These are phyloP conservation scores for Ctenosaura bakeri DNA, from an alignment of 2,797 vertebrate species.

Conservation along the genomic window DNA sequence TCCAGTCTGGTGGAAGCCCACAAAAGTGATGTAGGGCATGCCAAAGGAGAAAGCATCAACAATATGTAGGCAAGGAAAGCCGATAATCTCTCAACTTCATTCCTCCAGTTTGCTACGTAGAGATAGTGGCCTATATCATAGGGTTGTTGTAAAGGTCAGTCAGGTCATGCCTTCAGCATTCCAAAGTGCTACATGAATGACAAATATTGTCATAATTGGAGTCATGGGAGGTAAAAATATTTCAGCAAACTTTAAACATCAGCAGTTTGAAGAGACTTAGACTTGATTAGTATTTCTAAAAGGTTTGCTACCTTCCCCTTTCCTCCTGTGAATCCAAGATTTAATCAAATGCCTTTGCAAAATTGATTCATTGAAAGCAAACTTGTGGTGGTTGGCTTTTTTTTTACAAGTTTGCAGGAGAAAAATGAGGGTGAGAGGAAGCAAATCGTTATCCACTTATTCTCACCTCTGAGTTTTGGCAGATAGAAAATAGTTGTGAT, in stretches of 20 bases:
- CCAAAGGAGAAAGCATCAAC: background rate
- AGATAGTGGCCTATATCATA: background rate
- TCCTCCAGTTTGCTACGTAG: background rate
- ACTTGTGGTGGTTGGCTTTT: background rate
- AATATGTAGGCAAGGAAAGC: background rate
- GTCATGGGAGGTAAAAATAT: background rate
- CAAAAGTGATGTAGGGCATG: background rate
- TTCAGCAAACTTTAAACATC: background rate
- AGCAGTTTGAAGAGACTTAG: background rate
- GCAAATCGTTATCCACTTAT: conserved; percentile 21
- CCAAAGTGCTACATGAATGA: background rate
- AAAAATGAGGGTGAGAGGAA: background rate
- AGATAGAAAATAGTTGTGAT: background rate
- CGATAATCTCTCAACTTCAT: background rate
- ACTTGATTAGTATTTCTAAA: conserved; percentile 14
- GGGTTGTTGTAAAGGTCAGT: background rate
- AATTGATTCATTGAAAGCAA: conserved; percentile 43
- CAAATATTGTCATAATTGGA: background rate
- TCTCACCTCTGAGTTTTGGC: conserved; percentile 46
- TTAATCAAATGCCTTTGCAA: conserved; percentile 31
- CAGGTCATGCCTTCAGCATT: background rate
- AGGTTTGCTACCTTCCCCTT: background rate
- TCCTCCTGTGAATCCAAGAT: conserved; percentile 11
- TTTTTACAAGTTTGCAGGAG: background rate
- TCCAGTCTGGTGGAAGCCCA: background rate